These are phyloP conservation scores for Metopolophium dirhodum DNA, from an alignment of 1,140 invertebrate genomes.

Conservation along the genomic window DNA sequence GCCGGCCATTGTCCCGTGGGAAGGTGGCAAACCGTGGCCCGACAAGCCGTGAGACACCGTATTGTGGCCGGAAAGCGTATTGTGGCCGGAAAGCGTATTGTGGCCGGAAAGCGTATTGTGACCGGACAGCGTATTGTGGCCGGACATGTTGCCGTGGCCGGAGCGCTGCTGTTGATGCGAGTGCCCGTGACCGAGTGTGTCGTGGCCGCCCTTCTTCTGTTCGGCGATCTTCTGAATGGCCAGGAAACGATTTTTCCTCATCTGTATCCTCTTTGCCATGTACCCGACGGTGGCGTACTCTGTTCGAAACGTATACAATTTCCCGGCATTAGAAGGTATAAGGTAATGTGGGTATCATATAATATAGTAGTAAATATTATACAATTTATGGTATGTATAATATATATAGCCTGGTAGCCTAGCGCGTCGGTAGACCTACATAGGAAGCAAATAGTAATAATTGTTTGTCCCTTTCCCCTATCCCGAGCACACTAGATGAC, in stretches of 20 bases:
- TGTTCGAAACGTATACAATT: constrained; percentile 64
- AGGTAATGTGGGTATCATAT: background rate
- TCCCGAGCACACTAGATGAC: no score
- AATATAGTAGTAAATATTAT: no score
- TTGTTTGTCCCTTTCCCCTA: no score
- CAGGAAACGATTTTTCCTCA: constrained; percentile 88
- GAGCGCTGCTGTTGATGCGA: constrained; percentile 28
- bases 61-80: background rate
- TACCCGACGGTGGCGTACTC: constrained; percentile 95
- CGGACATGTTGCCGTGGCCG: constrained; percentile 20
- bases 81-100: background rate
- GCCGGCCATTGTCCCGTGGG: background rate
- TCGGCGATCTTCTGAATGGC: constrained; percentile 88
- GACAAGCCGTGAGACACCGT: background rate
- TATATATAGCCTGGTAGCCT: no score
- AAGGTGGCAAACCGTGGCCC: background rate
- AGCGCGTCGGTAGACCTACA: no score
- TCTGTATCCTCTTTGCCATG: constrained; percentile 93
- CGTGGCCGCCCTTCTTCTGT: constrained; percentile 78
- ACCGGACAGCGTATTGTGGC: background rate
- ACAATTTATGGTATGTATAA: no score
- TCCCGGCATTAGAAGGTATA: background rate
- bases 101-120: background rate
- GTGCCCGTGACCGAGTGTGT: background rate
- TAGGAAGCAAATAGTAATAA: no score